Base-by-base conservation (phyloP, 2,113 vertebrate genomes). In the Clarias magur region DNA sequence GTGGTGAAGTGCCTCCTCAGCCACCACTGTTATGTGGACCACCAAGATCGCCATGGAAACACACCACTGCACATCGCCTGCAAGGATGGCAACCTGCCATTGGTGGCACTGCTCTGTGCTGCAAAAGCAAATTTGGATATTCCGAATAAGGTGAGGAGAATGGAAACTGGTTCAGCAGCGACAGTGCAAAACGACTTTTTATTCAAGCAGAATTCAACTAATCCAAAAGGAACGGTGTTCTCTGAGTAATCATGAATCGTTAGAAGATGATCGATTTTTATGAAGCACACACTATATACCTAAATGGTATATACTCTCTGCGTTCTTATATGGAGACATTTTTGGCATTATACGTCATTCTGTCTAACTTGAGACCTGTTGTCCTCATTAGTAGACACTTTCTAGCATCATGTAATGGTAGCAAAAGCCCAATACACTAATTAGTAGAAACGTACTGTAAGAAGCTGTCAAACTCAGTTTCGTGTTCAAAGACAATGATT, bases 21-120 rank as follows among this genome's bases (percentile, higher is more conserved):
- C 89, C 97, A 95, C 85, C 94, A 91, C 30, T 97, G 96, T 87
- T 92, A 93, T 38, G 92, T 97, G 23, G 96, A 99, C 94, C 96
- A 96, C 88, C 98, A 98, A 89, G 98, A 99, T 93, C 96, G 97
- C 91, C 97, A 99, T 16, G 98, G 97, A 80, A 99, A 99, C 93
- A 97, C 97, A 0, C 96, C 98, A 0, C 93, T 99, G 82, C 98
- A 99, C 0, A 96, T 99, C 85, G 98, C 98, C 88, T 98, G 97
- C 92, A 99, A 99, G 92, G 98, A 99, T 57, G 97, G 98, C n/a
- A 98, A 96, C 3, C 88, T 97, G 83, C 94, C 97, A 3, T 92
- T 99, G 21, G 96, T 98, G 91, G 92, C 92, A 80, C 94, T 96
- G 3, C 95, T 99, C 57, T 98, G 97, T 90, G 94, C 93, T 57